Evolutionary conservation across 2,888 invertebrate genomes (phyloP).

Genomic region (Noctua janthe): DNA sequence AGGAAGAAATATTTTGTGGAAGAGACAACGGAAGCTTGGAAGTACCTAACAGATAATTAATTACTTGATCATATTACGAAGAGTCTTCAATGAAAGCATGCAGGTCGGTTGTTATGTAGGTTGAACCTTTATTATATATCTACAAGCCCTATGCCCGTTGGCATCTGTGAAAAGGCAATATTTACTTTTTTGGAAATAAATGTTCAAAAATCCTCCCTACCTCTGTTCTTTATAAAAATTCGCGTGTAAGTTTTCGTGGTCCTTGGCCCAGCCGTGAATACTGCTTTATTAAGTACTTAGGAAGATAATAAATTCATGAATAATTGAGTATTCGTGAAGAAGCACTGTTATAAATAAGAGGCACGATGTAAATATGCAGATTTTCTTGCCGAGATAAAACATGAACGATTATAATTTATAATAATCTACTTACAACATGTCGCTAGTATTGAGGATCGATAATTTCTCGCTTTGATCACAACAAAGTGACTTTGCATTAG

Average conservation of each 20-base stretch:
- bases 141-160: not conserved
- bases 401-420: conserved; percentile 9
- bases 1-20: not conserved
- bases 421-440: conserved; percentile 22
- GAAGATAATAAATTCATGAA: not conserved
- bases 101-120: not conserved
- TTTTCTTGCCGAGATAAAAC: not conserved
- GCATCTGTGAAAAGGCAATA: not conserved
- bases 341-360: not conserved
- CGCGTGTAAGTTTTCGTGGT: not conserved
- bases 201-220: not conserved
- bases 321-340: not conserved
- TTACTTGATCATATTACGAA: not conserved
- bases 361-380: not conserved
- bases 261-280: not conserved
- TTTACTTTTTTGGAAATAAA: not conserved
- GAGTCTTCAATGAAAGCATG: not conserved
- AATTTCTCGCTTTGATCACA: conserved; percentile 40
- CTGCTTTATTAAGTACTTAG: not conserved
- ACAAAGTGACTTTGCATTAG: conserved; percentile 28
- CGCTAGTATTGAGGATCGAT: conserved; percentile 21
- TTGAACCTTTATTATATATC: not conserved
- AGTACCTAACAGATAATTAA: not conserved
- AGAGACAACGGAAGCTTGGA: not conserved
- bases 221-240: not conserved